Evolutionary conservation across 2,888 invertebrate species (phyloP).

Genomic region (Nomada ruficornis): DNA sequence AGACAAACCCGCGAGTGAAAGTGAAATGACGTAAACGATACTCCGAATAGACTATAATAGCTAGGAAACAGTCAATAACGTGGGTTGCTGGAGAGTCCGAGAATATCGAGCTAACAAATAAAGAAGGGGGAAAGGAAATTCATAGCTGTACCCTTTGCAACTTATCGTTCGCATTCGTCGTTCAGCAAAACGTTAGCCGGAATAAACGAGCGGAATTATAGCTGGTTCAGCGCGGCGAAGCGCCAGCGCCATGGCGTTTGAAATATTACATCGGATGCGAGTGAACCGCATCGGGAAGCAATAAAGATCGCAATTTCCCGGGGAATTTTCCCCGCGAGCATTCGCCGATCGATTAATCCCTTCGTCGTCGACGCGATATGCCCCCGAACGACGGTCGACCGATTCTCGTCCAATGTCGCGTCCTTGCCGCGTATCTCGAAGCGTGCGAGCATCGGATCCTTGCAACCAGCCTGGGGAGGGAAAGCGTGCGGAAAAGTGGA

Average conservation of each 20-base stretch:
- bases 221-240: not conserved
- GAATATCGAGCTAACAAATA: not conserved
- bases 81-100: not conserved
- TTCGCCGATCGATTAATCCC: slow-evolving; percentile 15
- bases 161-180: not conserved
- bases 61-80: not conserved
- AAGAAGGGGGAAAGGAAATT: not conserved
- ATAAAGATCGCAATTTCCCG: slow-evolving; percentile 28
- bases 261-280: not conserved
- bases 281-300: slow-evolving; percentile 7
- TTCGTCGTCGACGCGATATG: not conserved
- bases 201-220: slow-evolving; percentile 1
- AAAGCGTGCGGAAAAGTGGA: not conserved
- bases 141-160: not conserved
- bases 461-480: not conserved
- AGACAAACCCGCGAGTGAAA: not conserved
- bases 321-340: not conserved
- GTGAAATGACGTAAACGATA: not conserved
- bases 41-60: not conserved
- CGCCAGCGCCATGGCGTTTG: not conserved
- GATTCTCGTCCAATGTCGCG: slow-evolving; percentile 27
- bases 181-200: not conserved
- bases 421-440: slow-evolving; percentile 5
- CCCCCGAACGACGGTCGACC: not conserved
- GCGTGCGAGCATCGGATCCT: not conserved